Conservation (phyloP, 2,113 vertebrate species). For the Odocoileus virginianus region DNA sequence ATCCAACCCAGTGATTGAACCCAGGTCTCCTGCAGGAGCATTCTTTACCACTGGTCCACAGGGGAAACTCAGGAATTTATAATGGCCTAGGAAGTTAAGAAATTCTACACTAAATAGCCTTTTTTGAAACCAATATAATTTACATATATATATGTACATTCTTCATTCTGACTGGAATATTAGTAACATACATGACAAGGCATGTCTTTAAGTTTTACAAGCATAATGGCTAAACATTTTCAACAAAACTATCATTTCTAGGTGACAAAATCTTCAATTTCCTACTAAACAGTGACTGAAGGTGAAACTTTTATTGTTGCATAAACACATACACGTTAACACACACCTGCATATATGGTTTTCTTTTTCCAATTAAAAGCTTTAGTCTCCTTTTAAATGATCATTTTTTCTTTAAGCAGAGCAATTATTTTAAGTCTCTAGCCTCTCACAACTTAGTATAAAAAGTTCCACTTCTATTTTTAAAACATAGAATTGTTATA, state of each 20-base stretch:
- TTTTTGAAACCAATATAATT: not conserved
- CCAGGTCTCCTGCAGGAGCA: not conserved
- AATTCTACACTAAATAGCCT: not conserved
- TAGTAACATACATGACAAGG: not conserved
- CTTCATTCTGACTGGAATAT: not conserved
- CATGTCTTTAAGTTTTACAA: not conserved
- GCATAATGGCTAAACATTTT: not conserved
- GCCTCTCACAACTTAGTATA: not conserved
- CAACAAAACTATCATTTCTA: not conserved
- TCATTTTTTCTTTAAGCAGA: not conserved
- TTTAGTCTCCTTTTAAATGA: not conserved
- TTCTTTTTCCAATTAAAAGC: not conserved
- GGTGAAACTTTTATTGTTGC: not conserved
- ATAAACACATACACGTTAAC: rapidly evolving
- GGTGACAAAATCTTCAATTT: not conserved
- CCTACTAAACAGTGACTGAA: not conserved
- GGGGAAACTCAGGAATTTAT: not conserved
- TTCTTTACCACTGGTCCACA: not conserved
- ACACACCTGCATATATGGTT: not conserved
- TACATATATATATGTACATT: not conserved
- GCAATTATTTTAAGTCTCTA: not conserved
- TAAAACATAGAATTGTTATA: not conserved
- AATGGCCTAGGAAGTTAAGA: not conserved
- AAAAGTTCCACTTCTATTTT: not conserved
- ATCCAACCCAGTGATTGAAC: not conserved